Percentiles rank a stretch among this genome's conserved stretches.
Conservation (phyloP, 2,113 vertebrate species). For the Nothobranchius furzeri region DNA sequence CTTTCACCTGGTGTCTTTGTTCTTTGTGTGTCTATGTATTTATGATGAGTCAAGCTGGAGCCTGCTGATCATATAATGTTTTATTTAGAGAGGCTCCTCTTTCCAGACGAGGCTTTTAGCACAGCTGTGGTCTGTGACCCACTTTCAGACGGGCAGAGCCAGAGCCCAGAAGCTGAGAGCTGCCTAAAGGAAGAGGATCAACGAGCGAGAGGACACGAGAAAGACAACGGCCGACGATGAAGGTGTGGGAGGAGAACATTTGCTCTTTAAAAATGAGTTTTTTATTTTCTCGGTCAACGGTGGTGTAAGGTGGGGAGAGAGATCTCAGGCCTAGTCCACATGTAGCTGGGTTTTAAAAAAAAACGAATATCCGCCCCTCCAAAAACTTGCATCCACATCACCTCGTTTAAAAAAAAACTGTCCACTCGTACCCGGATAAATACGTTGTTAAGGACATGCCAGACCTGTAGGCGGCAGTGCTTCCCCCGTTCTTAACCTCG, state of each 20-base stretch:
- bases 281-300: too few relatives aligned
- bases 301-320: not conserved
- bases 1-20: slow-evolving; percentile 20
- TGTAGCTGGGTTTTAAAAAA: too few relatives aligned
- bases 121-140: slow-evolving; percentile 72
- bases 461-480: too few relatives aligned
- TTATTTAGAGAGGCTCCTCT: slow-evolving; percentile 69
- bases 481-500: too few relatives aligned
- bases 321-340: too few relatives aligned
- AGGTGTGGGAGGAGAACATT: not conserved
- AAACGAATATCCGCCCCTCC: too few relatives aligned
- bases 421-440: too few relatives aligned
- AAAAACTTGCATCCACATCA: too few relatives aligned
- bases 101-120: slow-evolving; percentile 67
- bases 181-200: not conserved
- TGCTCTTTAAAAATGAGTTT: not conserved
- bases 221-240: not conserved
- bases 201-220: not conserved
- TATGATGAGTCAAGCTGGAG: slow-evolving; percentile 39
- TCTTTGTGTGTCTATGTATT: slow-evolving; percentile 39
- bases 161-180: slow-evolving; percentile 28
- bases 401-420: too few relatives aligned
- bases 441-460: too few relatives aligned
- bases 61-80: slow-evolving; percentile 53
- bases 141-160: slow-evolving; percentile 53